Conservation (phyloP, 2,113 vertebrate species). For the Dicerorhinus sumatrensis region DNA sequence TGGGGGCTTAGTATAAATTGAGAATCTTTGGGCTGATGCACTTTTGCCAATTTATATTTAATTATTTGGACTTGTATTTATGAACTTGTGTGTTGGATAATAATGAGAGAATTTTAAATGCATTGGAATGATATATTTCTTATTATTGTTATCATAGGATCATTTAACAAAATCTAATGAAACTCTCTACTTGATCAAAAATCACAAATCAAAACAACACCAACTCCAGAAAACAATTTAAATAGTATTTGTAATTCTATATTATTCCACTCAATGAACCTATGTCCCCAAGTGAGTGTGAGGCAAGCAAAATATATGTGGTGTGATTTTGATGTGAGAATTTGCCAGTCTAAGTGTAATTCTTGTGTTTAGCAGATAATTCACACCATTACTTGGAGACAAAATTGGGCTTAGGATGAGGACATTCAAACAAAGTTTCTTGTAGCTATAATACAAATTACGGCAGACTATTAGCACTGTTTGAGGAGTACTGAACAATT, state of each 20-base stretch:
- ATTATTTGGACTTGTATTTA: neutral
- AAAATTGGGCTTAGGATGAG: neutral
- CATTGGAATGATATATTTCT: neutral
- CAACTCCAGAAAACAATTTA: neutral
- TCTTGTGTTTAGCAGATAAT: constrained; percentile 9
- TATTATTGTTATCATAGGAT: neutral
- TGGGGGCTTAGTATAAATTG: neutral
- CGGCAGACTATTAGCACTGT: neutral
- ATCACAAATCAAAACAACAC: neutral
- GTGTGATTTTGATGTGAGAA: neutral
- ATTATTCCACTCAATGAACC: neutral
- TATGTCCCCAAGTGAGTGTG: neutral
- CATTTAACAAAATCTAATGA: neutral
- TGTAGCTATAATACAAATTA: neutral
- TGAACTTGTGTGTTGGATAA: constrained; percentile 12
- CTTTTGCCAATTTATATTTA: constrained; percentile 12
- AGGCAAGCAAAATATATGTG: neutral
- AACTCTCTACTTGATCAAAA: neutral
- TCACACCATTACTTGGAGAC: neutral
- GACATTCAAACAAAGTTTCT: neutral
- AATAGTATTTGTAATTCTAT: neutral
- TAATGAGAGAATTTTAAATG: constrained; percentile 6
- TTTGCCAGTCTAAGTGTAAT: neutral
- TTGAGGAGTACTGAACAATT: neutral
- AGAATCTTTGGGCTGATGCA: neutral